Conservation (phyloP, 2,888 invertebrate genomes). For the Lasioglossum morio region DNA sequence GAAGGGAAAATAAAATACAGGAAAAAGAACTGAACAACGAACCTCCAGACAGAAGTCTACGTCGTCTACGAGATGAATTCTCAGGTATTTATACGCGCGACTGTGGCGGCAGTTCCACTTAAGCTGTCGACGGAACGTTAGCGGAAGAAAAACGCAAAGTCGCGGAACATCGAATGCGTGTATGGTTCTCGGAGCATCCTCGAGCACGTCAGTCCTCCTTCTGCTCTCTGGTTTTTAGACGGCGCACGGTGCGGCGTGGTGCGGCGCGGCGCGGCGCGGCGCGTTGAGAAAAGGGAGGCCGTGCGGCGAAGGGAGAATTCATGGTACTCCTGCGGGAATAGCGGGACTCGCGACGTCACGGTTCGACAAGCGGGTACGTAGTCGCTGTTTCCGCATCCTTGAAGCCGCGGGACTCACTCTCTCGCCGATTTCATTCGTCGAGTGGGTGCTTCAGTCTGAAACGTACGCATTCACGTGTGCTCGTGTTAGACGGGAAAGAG, state of each 20-base stretch:
- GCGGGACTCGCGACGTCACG: slow-evolving; percentile 73
- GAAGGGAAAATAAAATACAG: neutral
- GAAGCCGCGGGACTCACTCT: slow-evolving; percentile 61
- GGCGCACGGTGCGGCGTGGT: slow-evolving; percentile 6
- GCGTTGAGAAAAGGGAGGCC: slow-evolving; percentile 8
- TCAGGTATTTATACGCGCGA: slow-evolving; percentile 25
- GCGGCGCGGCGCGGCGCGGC: neutral
- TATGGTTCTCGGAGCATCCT: slow-evolving; percentile 32
- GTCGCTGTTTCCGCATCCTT: slow-evolving; percentile 75
- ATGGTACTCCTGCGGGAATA: slow-evolving; percentile 65
- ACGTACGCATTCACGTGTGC: slow-evolving; percentile 33
- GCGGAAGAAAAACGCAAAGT: slow-evolving; percentile 41
- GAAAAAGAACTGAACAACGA: neutral
- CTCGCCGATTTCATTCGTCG: slow-evolving; percentile 51
- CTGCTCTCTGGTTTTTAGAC: slow-evolving; percentile 46
- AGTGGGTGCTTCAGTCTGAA: slow-evolving; percentile 46
- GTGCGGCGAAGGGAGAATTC: slow-evolving; percentile 37
- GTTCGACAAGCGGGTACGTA: slow-evolving; percentile 72
- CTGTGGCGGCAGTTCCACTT: slow-evolving; percentile 17
- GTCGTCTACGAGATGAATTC: neutral
- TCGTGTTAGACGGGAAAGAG: slow-evolving; percentile 31
- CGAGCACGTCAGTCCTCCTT: slow-evolving; percentile 33
- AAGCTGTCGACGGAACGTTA: slow-evolving; percentile 29
- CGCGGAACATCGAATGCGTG: slow-evolving; percentile 54
- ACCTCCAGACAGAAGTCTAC: slow-evolving; percentile 1